A percentile compares a stretch with the other conserved stretches of the same genome.
phyloP scores from a whole-genome alignment of 2,113 vertebrate genomes.

The Mirza zaza region DNA sequence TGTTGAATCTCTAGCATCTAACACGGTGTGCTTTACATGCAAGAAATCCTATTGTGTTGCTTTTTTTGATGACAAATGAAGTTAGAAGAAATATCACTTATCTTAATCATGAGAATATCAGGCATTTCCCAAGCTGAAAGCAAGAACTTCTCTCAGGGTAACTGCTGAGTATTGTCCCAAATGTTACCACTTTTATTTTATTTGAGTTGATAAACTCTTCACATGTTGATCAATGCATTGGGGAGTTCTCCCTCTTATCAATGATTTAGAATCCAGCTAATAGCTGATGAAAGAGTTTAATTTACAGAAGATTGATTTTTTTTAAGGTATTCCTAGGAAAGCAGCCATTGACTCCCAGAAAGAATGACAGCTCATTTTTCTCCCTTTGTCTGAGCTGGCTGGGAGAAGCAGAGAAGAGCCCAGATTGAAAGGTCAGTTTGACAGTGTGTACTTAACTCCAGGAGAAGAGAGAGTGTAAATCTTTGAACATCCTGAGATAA shows the following conservation, averaged over 20 bases:
- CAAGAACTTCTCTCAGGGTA: neutral
- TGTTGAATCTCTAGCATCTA: neutral
- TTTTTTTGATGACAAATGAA: neutral
- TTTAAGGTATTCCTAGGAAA: slow-evolving; percentile 9
- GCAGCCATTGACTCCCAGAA: neutral
- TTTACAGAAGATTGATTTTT: slow-evolving; percentile 31
- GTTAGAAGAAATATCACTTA: neutral
- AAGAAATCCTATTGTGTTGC: neutral
- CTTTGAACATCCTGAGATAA: neutral
- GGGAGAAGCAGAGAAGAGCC: neutral
- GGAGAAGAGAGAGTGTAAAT: neutral
- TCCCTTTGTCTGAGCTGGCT: neutral
- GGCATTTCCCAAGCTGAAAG: neutral
- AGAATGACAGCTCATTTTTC: slow-evolving; percentile 7
- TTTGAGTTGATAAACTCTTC: neutral
- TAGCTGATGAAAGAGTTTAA: slow-evolving; percentile 33
- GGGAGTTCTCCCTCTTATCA: slow-evolving; percentile 36
- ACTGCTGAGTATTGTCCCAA: neutral
- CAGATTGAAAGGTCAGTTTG: slow-evolving; percentile 21
- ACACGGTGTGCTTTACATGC: neutral
- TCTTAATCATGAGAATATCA: neutral
- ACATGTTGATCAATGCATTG: neutral
- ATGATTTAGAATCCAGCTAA: slow-evolving; percentile 12
- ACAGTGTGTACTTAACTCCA: neutral
- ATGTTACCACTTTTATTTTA: neutral